These are phyloP conservation scores for Priocnemis perturbator DNA, from an alignment of 2,888 invertebrate species.

Conservation along the genomic window DNA sequence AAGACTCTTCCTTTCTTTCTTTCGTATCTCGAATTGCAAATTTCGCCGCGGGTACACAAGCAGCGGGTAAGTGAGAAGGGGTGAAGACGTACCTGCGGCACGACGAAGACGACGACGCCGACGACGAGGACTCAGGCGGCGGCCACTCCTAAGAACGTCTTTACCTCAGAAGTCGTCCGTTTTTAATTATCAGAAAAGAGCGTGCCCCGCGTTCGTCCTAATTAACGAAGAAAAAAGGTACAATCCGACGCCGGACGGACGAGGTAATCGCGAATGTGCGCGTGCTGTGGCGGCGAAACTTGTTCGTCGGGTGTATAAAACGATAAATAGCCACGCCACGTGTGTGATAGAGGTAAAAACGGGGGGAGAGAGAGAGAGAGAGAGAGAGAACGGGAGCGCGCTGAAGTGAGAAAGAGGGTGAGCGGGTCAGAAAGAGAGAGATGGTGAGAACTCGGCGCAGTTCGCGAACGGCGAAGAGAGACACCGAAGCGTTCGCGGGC, in stretches of 20 bases:
- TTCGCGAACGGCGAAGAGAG: slow-evolving; percentile 14
- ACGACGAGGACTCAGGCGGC: not conserved
- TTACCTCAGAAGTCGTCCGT: slow-evolving; percentile 31
- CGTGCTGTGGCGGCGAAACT: slow-evolving; percentile 53
- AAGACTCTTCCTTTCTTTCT: slow-evolving; percentile 36
- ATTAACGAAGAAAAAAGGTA: slow-evolving; percentile 30
- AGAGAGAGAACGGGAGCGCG: slow-evolving; percentile 40
- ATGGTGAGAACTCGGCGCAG: slow-evolving; percentile 17
- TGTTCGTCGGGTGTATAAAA: slow-evolving; percentile 62
- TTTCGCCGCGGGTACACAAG: slow-evolving; percentile 64
- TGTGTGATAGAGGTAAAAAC: slow-evolving; percentile 45
- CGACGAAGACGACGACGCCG: slow-evolving; percentile 7
- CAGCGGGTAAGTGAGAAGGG: slow-evolving; percentile 29
- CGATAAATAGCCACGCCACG: slow-evolving; percentile 65
- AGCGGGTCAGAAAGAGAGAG: slow-evolving; percentile 26
- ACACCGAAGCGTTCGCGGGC: slow-evolving; percentile 20
- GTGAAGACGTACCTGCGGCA: not conserved
- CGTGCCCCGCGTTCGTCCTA: slow-evolving; percentile 30
- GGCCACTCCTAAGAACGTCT: slow-evolving; percentile 27
- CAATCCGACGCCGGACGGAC: slow-evolving; percentile 37
- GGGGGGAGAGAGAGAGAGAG: slow-evolving; percentile 29
- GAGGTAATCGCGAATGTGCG: slow-evolving; percentile 40
- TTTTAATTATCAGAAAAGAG: slow-evolving; percentile 39
- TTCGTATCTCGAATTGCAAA: slow-evolving; percentile 64
- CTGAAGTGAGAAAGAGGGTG: slow-evolving; percentile 27